Base-by-base conservation (phyloP, 2,888 invertebrate genomes). In the Erebia ligea region DNA sequence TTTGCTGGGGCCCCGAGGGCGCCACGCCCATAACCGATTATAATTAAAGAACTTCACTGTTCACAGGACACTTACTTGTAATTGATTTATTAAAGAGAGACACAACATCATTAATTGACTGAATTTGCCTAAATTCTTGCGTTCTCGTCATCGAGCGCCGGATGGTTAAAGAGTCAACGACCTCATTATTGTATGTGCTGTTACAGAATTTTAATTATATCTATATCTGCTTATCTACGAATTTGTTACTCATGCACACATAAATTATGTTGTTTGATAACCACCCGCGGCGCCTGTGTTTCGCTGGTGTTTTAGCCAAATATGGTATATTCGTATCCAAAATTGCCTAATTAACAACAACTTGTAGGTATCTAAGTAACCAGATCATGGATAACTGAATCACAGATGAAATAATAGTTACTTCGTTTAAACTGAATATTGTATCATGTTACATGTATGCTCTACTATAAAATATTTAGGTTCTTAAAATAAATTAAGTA, bases 121-220 rank as follows among this genome's bases (percentile, higher is more conserved):
- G 75, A 77, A 76, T 80, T 79, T 80, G 77, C 78, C 76, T 76
- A 77, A 78, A 78, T 76, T 78, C 76, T 77, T 76, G 76, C 76
- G 74, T 76, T 80, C 78, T 76, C 45, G 45, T 11, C 76, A 79
- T 77, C 77, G 79, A 78, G 74, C 77, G 76, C 77, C 75, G 80
- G 75, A 77, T 79, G 79, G 75, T 72, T 76, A 72, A 74, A 76
- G 34, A 34, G 83, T 83, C 83, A 80, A 77, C 79, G 81, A 82
- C 83, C 85, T 82, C 80, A 82, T 83, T 84, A 82, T 77, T 77
- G 78, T 78, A 80, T 77, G 76, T 77, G 77, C 78, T 76, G 80
- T 77, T 80, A 80, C 78, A 76, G 79, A 81, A 83, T 83, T 79
- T 79, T 81, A 80, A 81, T 83, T 77, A 78, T 76, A 76, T 76